Evolutionary conservation across 2,888 invertebrate genomes (phyloP).

Genomic region (Argynnis bischoffii): DNA sequence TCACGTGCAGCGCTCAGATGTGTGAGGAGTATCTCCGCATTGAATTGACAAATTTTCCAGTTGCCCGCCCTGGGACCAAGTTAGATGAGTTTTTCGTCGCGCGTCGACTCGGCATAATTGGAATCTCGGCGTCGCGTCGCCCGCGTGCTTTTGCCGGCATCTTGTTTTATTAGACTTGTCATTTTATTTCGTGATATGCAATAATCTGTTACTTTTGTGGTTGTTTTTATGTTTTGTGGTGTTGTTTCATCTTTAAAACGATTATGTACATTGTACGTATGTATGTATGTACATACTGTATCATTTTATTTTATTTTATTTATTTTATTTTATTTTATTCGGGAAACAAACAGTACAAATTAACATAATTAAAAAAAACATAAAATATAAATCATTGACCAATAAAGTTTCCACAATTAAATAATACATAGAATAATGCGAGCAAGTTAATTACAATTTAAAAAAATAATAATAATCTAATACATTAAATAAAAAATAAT

Average conservation of each 20-base stretch:
- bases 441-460: too few species aligned
- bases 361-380: too few species aligned
- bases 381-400: too few species aligned
- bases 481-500: too few species aligned
- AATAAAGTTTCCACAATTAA: too few species aligned
- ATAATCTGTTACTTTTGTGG: not conserved
- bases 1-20: slow-evolving; percentile 29
- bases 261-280: too few species aligned
- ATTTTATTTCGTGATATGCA: slow-evolving; percentile 8
- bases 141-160: slow-evolving; percentile 21
- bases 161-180: slow-evolving; percentile 24
- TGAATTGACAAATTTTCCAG: slow-evolving; percentile 35
- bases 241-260: not conserved
- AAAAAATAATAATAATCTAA: too few species aligned
- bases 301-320: too few species aligned
- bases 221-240: not conserved
- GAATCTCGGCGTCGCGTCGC: slow-evolving; percentile 42
- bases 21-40: slow-evolving; percentile 25
- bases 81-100: slow-evolving; percentile 68
- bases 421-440: too few species aligned
- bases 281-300: too few species aligned
- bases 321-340: too few species aligned
- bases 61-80: slow-evolving; percentile 46
- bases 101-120: slow-evolving; percentile 57
- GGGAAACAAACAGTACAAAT: too few species aligned